phyloP scores from a whole-genome alignment of 2,888 invertebrate species.

The Tenthredo amoena region DNA sequence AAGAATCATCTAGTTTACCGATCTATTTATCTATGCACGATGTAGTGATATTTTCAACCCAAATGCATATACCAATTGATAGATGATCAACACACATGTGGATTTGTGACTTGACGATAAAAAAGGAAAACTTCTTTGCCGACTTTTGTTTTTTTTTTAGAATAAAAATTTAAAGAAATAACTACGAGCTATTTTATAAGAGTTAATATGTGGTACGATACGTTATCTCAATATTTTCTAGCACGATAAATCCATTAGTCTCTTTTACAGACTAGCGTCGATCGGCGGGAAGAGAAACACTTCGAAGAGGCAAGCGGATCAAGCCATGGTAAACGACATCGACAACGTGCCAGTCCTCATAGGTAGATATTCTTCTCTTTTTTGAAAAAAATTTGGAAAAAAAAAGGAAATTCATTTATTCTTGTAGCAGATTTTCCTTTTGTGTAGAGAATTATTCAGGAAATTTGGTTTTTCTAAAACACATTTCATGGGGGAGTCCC shows the following conservation, averaged over 20 bases:
- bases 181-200: background rate
- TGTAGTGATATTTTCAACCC: background rate
- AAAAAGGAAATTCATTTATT: background rate
- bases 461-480: background rate
- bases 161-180: background rate
- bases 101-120: background rate
- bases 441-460: too few relatives aligned
- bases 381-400: background rate
- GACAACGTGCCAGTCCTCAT: conserved; percentile 79
- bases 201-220: too few relatives aligned
- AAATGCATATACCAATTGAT: background rate
- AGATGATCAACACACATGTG: conserved; percentile 15
- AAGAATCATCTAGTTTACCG: background rate
- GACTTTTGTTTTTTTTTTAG: background rate
- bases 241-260: background rate
- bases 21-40: background rate
- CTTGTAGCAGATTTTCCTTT: too few relatives aligned
- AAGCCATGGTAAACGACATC: conserved; percentile 79
- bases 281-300: conserved; percentile 74
- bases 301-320: conserved; percentile 79
- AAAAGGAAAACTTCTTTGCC: background rate
- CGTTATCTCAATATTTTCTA: background rate
- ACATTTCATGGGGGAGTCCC: background rate
- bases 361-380: conserved; percentile 68
- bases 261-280: conserved; percentile 66